Conservation (phyloP, 2,888 invertebrate species). For the Drosophila neutralis region DNA sequence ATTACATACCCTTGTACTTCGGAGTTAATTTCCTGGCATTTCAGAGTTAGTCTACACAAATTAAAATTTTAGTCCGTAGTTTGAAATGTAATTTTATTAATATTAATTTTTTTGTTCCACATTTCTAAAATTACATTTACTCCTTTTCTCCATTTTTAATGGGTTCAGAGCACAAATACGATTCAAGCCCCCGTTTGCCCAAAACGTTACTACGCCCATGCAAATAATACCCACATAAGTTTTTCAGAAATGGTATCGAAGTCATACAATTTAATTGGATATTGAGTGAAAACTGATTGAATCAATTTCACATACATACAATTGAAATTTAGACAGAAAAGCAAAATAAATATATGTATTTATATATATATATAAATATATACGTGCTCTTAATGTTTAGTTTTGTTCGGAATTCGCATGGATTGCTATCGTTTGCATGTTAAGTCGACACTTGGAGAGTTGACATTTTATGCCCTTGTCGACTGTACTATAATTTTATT, state of each 20-base stretch:
- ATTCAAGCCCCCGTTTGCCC: background rate
- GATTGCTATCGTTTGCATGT: background rate
- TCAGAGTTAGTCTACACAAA: background rate
- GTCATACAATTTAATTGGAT: background rate
- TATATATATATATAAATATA: background rate
- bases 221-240: background rate
- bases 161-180: background rate
- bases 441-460: slow-evolving; percentile 3
- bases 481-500: background rate
- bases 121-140: background rate
- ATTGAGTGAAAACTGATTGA: background rate
- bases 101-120: background rate
- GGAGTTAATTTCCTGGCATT: background rate
- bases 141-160: background rate
- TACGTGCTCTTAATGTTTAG: background rate
- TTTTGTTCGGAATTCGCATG: background rate
- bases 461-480: background rate
- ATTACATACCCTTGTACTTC: background rate
- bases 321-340: background rate
- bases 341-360: background rate
- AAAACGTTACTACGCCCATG: background rate
- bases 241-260: background rate
- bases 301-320: background rate
- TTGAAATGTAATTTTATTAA: background rate
- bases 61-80: background rate